These are phyloP conservation scores for Phenganax stokvisi DNA, from an alignment of 92 coral and sea anemone genomes.

Conservation along the genomic window DNA sequence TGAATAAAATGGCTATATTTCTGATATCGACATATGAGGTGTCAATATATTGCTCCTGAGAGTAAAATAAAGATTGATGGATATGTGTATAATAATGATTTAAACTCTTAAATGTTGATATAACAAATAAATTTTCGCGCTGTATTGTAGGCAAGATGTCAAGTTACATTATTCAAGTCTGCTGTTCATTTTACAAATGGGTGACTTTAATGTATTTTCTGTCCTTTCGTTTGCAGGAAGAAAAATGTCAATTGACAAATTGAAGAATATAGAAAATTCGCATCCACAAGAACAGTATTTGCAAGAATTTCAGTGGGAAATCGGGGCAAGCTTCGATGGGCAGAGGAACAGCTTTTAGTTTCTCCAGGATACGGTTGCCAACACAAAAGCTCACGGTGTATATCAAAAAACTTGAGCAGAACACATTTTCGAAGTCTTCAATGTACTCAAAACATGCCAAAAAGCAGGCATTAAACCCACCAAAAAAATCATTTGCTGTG, in stretches of 20 bases:
- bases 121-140: too few relatives aligned
- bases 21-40: too few relatives aligned
- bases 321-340: neutral
- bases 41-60: too few relatives aligned
- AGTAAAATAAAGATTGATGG: too few relatives aligned
- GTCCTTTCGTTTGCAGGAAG: slow-evolving; percentile 21
- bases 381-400: neutral
- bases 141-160: too few relatives aligned
- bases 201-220: slow-evolving; percentile 23
- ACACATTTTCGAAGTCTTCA: neutral
- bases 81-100: too few relatives aligned
- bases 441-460: neutral
- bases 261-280: neutral
- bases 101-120: too few relatives aligned
- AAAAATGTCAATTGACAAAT: slow-evolving; percentile 22
- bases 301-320: neutral
- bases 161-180: too few relatives aligned
- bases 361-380: neutral
- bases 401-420: neutral
- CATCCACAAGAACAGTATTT: slow-evolving; percentile 1
- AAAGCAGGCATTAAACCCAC: neutral
- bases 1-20: too few relatives aligned
- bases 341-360: neutral
- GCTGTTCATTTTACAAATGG: neutral
- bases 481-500: neutral